A percentile compares a stretch with the other conserved stretches of the same genome.
Evolutionary conservation across 2,113 vertebrate species (phyloP).

Genomic region (Corythornis vintsioides): DNA sequence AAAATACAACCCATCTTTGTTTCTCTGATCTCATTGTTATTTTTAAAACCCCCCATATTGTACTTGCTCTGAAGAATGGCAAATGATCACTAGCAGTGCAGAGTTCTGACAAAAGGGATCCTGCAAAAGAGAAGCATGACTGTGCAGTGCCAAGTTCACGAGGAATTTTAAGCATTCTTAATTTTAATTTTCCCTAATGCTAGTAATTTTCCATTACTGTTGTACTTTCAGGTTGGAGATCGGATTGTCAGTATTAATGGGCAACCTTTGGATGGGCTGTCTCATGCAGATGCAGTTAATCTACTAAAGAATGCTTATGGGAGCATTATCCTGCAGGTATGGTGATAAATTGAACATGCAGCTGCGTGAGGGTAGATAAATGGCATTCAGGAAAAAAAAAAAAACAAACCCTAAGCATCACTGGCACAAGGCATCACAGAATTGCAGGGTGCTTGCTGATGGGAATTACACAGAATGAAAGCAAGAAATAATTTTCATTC

Average conservation of each 20-base stretch:
- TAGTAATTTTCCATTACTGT: slow-evolving; percentile 73
- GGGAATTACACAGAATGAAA: slow-evolving; percentile 72
- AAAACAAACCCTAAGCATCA: slow-evolving; percentile 18
- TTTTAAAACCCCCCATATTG: neutral
- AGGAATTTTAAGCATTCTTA: slow-evolving; percentile 71
- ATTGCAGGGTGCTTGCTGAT: slow-evolving; percentile 57
- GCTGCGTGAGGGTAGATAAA: slow-evolving; percentile 77
- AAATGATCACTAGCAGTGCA: slow-evolving; percentile 2
- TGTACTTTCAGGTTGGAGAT: slow-evolving; percentile 89
- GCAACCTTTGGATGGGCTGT: slow-evolving; percentile 86
- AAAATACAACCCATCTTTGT: slow-evolving; percentile 28
- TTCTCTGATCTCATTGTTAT: slow-evolving; percentile 18
- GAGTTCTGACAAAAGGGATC: slow-evolving; percentile 50
- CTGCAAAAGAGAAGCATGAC: slow-evolving; percentile 54
- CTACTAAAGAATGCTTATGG: slow-evolving; percentile 93
- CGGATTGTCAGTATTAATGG: slow-evolving; percentile 93
- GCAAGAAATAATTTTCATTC: slow-evolving; percentile 77
- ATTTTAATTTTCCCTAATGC: slow-evolving; percentile 77
- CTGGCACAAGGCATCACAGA: slow-evolving; percentile 57
- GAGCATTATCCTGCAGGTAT: slow-evolving; percentile 90
- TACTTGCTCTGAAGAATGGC: slow-evolving; percentile 3
- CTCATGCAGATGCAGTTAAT: slow-evolving; percentile 89
- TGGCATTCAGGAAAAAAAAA: slow-evolving; percentile 28
- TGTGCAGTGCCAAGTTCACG: slow-evolving; percentile 35
- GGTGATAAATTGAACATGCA: slow-evolving; percentile 63